Conservation (phyloP, 2,797 vertebrate genomes). For the Okamejei kenojei region DNA sequence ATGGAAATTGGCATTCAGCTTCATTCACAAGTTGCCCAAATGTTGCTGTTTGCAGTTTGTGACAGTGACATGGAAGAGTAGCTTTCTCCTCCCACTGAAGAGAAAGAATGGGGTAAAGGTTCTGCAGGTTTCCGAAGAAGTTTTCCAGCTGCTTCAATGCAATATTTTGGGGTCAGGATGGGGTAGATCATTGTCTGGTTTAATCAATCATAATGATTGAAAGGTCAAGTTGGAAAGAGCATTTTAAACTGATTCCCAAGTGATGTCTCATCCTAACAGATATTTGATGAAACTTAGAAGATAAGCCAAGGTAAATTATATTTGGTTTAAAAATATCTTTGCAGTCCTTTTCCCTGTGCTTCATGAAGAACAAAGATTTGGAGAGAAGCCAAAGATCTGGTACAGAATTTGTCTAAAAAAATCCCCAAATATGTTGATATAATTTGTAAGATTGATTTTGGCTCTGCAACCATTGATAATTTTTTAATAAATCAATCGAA, state of each 20-base stretch:
- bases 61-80: neutral
- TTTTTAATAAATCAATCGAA: neutral
- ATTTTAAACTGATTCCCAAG: neutral
- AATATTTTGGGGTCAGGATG: neutral
- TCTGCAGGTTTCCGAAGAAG: neutral
- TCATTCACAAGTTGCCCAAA: neutral
- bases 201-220: neutral
- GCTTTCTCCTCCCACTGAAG: too few relatives aligned
- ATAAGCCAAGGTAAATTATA: neutral
- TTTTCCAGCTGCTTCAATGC: neutral
- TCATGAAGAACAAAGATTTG: neutral
- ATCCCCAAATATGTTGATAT: neutral
- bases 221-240: neutral
- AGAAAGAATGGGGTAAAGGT: neutral
- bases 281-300: neutral
- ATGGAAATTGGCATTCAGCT: neutral
- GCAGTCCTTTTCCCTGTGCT: neutral
- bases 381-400: neutral
- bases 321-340: neutral
- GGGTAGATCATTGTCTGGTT: neutral
- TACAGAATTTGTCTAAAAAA: neutral
- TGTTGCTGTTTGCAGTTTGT: neutral
- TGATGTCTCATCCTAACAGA: neutral
- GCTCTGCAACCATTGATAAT: neutral
- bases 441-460: neutral